Evolutionary conservation across 2,797 vertebrate genomes (phyloP).

Genomic region (Hozukius guyotensis): DNA sequence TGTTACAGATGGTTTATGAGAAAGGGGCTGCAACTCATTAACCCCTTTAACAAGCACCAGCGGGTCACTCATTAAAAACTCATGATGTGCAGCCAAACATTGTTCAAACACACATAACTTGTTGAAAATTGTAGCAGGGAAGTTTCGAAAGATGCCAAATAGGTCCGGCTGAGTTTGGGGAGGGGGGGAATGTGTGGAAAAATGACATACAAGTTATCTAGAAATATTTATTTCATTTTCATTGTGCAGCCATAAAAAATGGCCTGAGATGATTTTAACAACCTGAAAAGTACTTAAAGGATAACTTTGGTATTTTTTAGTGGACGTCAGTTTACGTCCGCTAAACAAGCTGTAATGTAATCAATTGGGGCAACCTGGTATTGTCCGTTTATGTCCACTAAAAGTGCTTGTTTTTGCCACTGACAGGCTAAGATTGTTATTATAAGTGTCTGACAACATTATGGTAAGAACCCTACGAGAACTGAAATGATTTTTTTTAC

Average conservation of each 20-base stretch:
- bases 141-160: neutral
- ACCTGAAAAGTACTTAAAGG: neutral
- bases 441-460: too few species aligned
- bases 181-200: neutral
- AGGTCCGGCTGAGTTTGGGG: neutral
- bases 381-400: too few species aligned
- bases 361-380: too few species aligned
- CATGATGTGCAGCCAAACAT: neutral
- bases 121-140: neutral
- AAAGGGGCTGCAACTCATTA: neutral
- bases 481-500: too few species aligned
- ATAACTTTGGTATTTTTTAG: too few species aligned
- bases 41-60: neutral
- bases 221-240: neutral
- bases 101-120: neutral
- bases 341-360: too few species aligned
- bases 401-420: too few species aligned
- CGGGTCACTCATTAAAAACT: constrained; percentile 13
- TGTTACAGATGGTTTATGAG: neutral
- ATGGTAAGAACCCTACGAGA: too few species aligned
- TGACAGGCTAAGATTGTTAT: too few species aligned
- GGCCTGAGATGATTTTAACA: neutral
- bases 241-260: too few species aligned
- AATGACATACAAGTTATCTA: neutral
- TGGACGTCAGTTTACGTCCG: too few species aligned